Evolutionary conservation across 2,888 invertebrate genomes (phyloP).

Genomic region (Latrodectus hesperus): DNA sequence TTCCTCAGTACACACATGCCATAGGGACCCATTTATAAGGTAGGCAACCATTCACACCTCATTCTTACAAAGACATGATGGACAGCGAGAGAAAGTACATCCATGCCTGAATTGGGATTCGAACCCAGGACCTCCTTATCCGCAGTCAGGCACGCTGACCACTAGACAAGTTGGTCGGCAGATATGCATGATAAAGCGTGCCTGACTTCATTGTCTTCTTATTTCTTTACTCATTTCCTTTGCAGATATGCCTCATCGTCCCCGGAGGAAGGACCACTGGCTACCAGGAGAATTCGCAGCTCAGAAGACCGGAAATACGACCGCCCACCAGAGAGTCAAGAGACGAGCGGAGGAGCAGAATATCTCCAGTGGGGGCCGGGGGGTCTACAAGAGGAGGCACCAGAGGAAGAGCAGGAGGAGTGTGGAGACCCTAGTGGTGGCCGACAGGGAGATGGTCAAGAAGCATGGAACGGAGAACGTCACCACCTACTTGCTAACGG

Average conservation of each 20-base stretch:
- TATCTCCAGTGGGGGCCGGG: neutral
- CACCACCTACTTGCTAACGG: conserved; percentile 73
- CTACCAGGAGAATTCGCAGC: conserved; percentile 52
- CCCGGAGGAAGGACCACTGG: conserved; percentile 45
- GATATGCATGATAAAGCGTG: too few species aligned
- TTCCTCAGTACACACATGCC: too few species aligned
- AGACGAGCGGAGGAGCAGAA: neutral
- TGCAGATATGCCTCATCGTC: conserved; percentile 62
- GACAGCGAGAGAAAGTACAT: too few species aligned
- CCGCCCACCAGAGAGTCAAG: neutral
- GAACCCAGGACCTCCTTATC: too few species aligned
- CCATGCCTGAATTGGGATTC: too few species aligned
- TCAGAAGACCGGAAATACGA: neutral
- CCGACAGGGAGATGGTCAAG: conserved; percentile 73
- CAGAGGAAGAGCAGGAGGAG: conserved; percentile 68
- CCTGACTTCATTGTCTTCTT: too few species aligned
- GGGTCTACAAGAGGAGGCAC: neutral
- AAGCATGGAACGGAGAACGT: conserved; percentile 74
- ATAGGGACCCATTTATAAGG: too few species aligned
- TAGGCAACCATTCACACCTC: too few species aligned
- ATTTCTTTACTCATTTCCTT: too few species aligned
- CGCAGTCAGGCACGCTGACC: too few species aligned
- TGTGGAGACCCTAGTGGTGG: conserved; percentile 74
- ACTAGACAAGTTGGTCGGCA: too few species aligned
- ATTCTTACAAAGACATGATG: too few species aligned